Percentiles rank a stretch among this genome's conserved stretches.
These are phyloP conservation scores for Corythaeola cristata DNA, from an alignment of 2,113 vertebrate genomes.

Conservation along the genomic window DNA sequence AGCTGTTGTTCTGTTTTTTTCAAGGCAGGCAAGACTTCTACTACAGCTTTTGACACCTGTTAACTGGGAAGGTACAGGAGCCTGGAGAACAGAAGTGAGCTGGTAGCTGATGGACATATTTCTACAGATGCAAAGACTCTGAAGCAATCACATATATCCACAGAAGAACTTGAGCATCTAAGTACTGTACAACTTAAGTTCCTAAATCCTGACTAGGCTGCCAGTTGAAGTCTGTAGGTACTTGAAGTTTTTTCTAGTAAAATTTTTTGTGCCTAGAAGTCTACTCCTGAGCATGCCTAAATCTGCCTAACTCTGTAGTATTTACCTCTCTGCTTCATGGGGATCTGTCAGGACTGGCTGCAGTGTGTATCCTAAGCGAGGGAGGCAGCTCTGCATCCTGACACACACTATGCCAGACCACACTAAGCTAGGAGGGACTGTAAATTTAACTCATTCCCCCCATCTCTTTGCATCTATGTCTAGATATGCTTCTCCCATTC, in stretches of 20 bases:
- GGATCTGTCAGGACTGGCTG: neutral
- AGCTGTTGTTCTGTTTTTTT: neutral
- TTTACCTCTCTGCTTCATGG: neutral
- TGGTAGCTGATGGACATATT: neutral
- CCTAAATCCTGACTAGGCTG: slow-evolving; percentile 1
- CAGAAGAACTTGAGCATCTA: slow-evolving; percentile 3
- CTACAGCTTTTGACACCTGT: neutral
- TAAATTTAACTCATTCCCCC: neutral
- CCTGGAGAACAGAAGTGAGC: neutral
- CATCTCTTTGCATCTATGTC: neutral
- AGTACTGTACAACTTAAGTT: neutral
- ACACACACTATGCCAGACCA: neutral
- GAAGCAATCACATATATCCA: neutral
- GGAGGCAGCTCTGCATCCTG: neutral
- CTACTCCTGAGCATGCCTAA: slow-evolving; percentile 4
- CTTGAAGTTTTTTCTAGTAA: neutral
- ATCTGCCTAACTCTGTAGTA: neutral
- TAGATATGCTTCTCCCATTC: neutral
- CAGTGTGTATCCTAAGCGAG: neutral
- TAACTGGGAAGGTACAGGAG: neutral
- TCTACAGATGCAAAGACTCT: neutral
- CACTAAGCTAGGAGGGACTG: neutral
- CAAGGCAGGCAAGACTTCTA: neutral
- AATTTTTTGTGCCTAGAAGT: neutral
- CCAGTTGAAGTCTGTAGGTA: neutral